Base-by-base conservation (phyloP, 2,113 vertebrate species). In the Phoxinus phoxinus region DNA sequence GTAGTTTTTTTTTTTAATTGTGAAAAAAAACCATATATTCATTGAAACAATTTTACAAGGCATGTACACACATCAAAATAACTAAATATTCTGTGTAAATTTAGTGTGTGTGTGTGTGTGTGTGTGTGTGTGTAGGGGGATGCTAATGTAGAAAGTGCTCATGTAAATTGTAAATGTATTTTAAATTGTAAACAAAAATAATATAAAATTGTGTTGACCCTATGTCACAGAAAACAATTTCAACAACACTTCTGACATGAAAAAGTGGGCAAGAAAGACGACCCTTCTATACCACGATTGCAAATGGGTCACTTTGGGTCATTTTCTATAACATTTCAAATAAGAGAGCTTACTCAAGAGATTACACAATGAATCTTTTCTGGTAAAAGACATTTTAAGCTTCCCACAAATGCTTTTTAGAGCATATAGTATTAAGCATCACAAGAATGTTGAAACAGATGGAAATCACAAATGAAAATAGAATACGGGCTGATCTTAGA, bases 301-400 rank as follows among this genome's bases (percentile, higher is more conserved):
- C 77, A 78, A 86, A 30, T 73, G 85, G 72, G 77, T 85, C 53
- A 78, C 58, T 51, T 46, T 84, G 58, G 48, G 48, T 53, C 0
- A 15, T 51, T 17, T 15, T 51, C 48, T 17, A 72, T 25, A 32
- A 61, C 46, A 81, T 82, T 76, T 59, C 56, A 78, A 86, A 86
- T 77, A 56, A 72, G 61, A 83, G 79, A 74, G 56, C 86, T 86
- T 83, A 85, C 71, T 82, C 48, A 53, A 65, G 41, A 77, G 83
- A 86, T 86, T 81, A 89, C 83, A 83, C 44, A 79, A 84, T 2
- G 9, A 69, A 81, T 82, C 71, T 46, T 85, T 59, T 84, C 63
- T 65, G 35, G n/a, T 25, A 51, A 56, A 69, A 84, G 41, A 82
- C 73, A 74, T 13, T 32, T 23, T 51, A 82, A 81, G 75, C 63